Evolutionary conservation across 2,797 vertebrate species (phyloP).

Genomic region (Crenichthys baileyi): DNA sequence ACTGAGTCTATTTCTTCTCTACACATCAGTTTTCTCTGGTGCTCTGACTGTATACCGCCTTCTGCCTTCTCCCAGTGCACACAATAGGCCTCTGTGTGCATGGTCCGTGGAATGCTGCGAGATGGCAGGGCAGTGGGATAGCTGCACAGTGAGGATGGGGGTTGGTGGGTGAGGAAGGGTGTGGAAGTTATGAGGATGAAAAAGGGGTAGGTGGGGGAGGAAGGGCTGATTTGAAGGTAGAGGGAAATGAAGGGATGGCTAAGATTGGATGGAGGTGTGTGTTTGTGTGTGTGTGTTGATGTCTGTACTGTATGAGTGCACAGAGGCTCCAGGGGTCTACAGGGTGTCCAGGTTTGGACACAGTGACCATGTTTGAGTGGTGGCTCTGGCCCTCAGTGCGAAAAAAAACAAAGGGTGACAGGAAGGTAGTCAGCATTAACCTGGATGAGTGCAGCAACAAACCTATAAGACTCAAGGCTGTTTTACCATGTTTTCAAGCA

Average conservation of each 20-base stretch:
- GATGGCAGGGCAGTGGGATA: conserved; percentile 84
- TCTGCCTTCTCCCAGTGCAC: conserved; percentile 64
- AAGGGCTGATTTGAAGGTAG: conserved; percentile 46
- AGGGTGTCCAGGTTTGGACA: conserved; percentile 83
- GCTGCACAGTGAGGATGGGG: conserved; percentile 80
- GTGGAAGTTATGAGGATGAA: conserved; percentile 70
- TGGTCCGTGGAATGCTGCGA: conserved; percentile 83
- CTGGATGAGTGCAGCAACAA: conserved; percentile 36
- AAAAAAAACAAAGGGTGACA: conserved; percentile 37
- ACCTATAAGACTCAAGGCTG: conserved; percentile 14
- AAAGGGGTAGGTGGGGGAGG: conserved; percentile 37
- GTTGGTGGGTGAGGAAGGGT: conserved; percentile 79
- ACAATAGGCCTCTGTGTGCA: conserved; percentile 88
- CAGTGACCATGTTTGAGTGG: conserved; percentile 59
- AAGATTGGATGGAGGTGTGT: conserved; percentile 39
- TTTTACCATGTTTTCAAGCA: conserved; percentile 15
- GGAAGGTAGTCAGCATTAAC: conserved; percentile 30
- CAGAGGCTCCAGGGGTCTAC: conserved; percentile 86
- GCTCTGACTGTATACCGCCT: conserved; percentile 76
- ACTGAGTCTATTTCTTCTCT: conserved; percentile 54
- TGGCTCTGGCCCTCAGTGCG: conserved; percentile 49
- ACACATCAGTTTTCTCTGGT: conserved; percentile 63
- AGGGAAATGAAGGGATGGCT: conserved; percentile 72
- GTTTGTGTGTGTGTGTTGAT: conserved; percentile 37
- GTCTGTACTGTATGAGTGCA: conserved; percentile 70